Evolutionary conservation across 2,797 vertebrate genomes (phyloP).

Genomic region (Ataeniobius toweri): DNA sequence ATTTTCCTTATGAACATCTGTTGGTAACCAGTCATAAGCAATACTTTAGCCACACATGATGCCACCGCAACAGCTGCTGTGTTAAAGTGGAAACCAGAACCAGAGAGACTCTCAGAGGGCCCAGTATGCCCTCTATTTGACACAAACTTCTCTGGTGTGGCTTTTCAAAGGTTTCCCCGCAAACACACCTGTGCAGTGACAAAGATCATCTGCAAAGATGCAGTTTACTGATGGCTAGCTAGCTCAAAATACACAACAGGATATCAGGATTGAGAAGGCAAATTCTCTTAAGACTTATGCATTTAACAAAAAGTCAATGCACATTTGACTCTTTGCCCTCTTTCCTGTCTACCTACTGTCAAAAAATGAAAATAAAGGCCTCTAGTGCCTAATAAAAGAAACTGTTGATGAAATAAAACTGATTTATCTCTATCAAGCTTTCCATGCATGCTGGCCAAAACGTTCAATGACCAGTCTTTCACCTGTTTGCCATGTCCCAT

Average conservation of each 20-base stretch:
- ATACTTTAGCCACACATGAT: conserved; percentile 26
- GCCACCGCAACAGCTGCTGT: conserved; percentile 57
- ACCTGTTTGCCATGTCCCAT: too few species aligned
- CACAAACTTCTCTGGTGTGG: conserved; percentile 24
- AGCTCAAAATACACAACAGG: background rate
- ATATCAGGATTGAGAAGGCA: background rate
- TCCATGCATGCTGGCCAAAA: too few species aligned
- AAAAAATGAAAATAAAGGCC: too few species aligned
- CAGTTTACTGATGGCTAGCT: background rate
- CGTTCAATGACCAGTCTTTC: too few species aligned
- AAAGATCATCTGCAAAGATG: conserved; percentile 35
- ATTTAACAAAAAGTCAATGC: background rate
- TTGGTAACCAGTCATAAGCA: conserved; percentile 32
- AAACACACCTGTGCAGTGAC: conserved; percentile 29
- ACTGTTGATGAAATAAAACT: too few species aligned
- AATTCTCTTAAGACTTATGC: background rate
- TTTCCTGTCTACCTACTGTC: too few species aligned
- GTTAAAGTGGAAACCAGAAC: conserved; percentile 47
- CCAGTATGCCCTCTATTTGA: conserved; percentile 42
- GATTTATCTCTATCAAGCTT: too few species aligned
- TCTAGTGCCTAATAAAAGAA: too few species aligned
- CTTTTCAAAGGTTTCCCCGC: conserved; percentile 25
- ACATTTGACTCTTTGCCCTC: too few species aligned
- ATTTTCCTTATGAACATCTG: conserved; percentile 60
- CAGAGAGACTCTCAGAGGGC: conserved; percentile 31